Conservation (phyloP, 2,888 invertebrate genomes). For the Colostygia pectinataria region DNA sequence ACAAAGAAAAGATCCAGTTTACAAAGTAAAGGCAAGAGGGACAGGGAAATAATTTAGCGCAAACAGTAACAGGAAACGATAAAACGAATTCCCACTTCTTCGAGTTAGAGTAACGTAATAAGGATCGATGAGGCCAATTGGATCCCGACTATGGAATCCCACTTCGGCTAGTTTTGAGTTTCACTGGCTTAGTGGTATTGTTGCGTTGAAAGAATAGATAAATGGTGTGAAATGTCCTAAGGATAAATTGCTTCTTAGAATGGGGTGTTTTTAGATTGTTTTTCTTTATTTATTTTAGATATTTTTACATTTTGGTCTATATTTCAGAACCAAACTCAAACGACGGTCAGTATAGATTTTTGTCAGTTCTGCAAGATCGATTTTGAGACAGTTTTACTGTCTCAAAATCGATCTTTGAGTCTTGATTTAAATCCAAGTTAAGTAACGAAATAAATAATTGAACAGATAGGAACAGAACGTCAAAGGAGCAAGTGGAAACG, state of each 20-base stretch:
- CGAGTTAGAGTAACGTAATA: slow-evolving; percentile 48
- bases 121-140: slow-evolving; percentile 51
- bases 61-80: slow-evolving; percentile 41
- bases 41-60: slow-evolving; percentile 30
- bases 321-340: too few relatives aligned
- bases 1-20: background rate
- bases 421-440: too few relatives aligned
- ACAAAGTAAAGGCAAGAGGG: slow-evolving; percentile 20
- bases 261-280: background rate
- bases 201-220: slow-evolving; percentile 1
- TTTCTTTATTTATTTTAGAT: too few relatives aligned
- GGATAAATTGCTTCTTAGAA: background rate
- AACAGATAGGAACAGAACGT: too few relatives aligned
- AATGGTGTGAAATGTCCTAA: background rate
- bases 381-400: too few relatives aligned
- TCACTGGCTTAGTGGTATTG: slow-evolving; percentile 13
- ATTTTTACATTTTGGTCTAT: too few relatives aligned
- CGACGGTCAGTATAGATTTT: too few relatives aligned
- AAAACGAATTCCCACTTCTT: slow-evolving; percentile 36
- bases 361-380: too few relatives aligned
- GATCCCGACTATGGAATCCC: slow-evolving; percentile 36
- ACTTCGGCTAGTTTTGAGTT: slow-evolving; percentile 26
- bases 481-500: too few relatives aligned
- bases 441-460: too few relatives aligned
- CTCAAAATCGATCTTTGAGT: too few relatives aligned